Percentiles rank a stretch among this genome's conserved stretches.
These are phyloP conservation scores for Damaliscus lunatus DNA, from an alignment of 2,113 vertebrate genomes.

Conservation along the genomic window DNA sequence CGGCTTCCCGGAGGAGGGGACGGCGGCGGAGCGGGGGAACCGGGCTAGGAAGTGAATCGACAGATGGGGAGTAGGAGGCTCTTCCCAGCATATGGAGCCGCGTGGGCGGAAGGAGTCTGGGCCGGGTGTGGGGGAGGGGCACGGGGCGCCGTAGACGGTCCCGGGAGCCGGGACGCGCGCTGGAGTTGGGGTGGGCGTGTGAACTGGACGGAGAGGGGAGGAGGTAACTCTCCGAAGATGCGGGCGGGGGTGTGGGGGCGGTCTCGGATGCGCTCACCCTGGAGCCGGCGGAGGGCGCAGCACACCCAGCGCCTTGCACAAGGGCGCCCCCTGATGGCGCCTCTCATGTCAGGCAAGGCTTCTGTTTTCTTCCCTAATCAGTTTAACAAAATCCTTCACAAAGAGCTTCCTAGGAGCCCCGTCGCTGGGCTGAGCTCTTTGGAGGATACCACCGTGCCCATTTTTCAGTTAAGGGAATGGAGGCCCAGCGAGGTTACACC, in stretches of 20 bases:
- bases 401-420: background rate
- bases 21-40: background rate
- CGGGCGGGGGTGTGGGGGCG: conserved; percentile 4
- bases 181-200: conserved; percentile 30
- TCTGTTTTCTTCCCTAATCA: conserved; percentile 11
- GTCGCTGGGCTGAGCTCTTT: background rate
- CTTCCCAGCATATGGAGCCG: conserved; percentile 69
- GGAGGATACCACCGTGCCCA: background rate
- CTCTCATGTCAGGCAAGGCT: background rate
- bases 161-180: background rate
- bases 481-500: background rate
- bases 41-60: conserved; percentile 51
- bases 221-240: background rate
- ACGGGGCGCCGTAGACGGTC: conserved; percentile 11
- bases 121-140: conserved; percentile 15
- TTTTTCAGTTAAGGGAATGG: background rate
- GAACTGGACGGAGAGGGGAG: background rate
- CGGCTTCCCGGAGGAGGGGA: conserved; percentile 68
- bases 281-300: background rate
- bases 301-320: conserved; percentile 16
- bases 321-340: conserved; percentile 62
- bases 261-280: background rate
- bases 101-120: conserved; percentile 69
- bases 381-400: background rate
- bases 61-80: conserved; percentile 75